Base-by-base conservation (phyloP, 2,113 vertebrate genomes). In the Gavia stellata region DNA sequence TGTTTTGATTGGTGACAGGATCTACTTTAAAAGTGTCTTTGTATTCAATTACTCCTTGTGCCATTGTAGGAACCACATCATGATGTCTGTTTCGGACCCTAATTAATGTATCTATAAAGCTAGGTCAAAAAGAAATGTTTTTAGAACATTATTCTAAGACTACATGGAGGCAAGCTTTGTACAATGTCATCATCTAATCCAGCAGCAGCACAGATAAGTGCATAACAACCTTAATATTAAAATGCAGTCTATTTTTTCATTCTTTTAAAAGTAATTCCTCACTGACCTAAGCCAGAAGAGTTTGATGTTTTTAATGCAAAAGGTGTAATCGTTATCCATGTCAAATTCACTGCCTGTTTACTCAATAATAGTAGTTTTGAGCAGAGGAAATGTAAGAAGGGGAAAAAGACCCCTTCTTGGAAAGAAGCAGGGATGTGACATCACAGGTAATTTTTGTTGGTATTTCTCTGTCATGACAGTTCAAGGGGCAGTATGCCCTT, bases 31-130 rank as follows among this genome's bases (percentile, higher is more conserved):
- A 99, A 29, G 96, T 94, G 19, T 99, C 99, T 97, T 99, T 99
- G 97, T 99, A 99, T 97, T 99, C 99, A 81, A 99, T 97, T 86
- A 99, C 96, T 9, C 99, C 99, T 98, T 99, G 99, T 25, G 99
- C 99, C 99, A 99, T 99, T 40, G 99, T 99, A 84, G 99, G 99
- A 31, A 99, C 98, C 71, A 99, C 99, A 71, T 99, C 98, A 78
- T 99, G 99, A 95, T 99, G 99, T 44, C 99, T 98, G 82, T 99
- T 99, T 75, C 99, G 98, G 94, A 99, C 97, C 93, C 98, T 98
- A 79, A 99, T 98, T 73, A 99, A 98, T 6, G 98, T 97, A 97
- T 99, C 98, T 96, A 99, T 98, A 92, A 99, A 99, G 34, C 99
- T 99, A 96, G 63, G 65, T 44, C 26, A 92, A 83, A 89, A 59